Conservation (phyloP, 2,888 invertebrate species). For the Drosophila eohydei region DNA sequence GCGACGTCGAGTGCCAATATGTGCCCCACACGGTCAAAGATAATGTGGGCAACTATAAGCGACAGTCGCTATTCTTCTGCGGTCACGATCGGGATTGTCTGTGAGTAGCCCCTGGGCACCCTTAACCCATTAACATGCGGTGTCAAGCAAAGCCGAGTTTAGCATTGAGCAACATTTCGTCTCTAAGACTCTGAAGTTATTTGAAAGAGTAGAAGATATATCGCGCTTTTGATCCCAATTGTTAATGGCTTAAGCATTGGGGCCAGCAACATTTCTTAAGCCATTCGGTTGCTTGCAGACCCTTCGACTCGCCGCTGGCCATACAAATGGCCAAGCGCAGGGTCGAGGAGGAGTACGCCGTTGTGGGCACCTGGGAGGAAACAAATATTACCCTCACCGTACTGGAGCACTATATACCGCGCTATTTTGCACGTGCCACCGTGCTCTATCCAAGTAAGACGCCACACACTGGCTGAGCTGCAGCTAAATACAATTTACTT, state of each 20-base stretch:
- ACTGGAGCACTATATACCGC: constrained; percentile 92
- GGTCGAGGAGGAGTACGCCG: constrained; percentile 93
- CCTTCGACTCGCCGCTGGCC: constrained; percentile 93
- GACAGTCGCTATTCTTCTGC: constrained; percentile 94
- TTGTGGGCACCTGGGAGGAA: constrained; percentile 95
- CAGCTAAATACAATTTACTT: neutral
- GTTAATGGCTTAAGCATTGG: constrained; percentile 14
- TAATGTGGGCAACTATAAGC: constrained; percentile 92
- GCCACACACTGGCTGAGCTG: neutral
- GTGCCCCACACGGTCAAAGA: constrained; percentile 91
- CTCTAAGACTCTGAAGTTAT: too few species aligned
- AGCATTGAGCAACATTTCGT: too few species aligned
- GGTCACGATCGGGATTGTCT: constrained; percentile 93
- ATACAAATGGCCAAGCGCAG: constrained; percentile 92
- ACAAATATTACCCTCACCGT: constrained; percentile 93
- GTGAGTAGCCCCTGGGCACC: constrained; percentile 85
- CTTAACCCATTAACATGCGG: constrained; percentile 3
- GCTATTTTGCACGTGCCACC: constrained; percentile 92
- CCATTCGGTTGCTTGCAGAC: constrained; percentile 86
- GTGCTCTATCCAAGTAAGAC: constrained; percentile 90
- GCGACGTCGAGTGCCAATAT: constrained; percentile 93
- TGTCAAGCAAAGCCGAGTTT: too few species aligned
- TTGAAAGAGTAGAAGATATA: too few species aligned
- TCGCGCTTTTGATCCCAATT: neutral
- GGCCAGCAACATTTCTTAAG: neutral